Conservation (phyloP, 2,797 vertebrate species). For the Stomatorhinus walkeri region DNA sequence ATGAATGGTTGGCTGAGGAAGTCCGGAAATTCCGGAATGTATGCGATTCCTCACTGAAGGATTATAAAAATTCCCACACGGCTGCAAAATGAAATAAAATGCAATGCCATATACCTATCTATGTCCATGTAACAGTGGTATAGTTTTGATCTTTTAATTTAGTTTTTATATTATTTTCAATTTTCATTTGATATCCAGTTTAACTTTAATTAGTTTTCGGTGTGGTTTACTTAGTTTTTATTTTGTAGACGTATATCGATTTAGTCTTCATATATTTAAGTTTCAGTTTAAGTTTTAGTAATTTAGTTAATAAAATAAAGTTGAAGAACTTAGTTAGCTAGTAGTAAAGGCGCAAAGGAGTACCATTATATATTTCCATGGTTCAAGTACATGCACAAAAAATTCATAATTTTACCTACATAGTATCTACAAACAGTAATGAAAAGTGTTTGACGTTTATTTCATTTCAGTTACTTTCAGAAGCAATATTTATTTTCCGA, state of each 20-base stretch:
- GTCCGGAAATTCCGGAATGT: neutral
- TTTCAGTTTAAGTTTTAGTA: neutral
- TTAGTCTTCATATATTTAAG: neutral
- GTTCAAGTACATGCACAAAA: neutral
- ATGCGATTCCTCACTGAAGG: neutral
- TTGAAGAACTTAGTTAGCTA: neutral
- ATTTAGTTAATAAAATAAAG: neutral
- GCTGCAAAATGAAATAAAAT: neutral
- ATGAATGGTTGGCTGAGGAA: neutral
- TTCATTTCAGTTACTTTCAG: neutral
- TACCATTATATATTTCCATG: neutral
- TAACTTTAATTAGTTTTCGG: neutral
- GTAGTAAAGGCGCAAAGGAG: neutral
- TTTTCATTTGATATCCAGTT: neutral
- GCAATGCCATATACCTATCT: neutral
- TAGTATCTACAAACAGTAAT: neutral
- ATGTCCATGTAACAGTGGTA: neutral
- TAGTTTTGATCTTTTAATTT: neutral
- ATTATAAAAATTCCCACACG: neutral
- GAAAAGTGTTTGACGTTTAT: neutral
- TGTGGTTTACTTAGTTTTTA: neutral
- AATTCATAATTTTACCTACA: neutral
- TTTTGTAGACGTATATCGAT: neutral
- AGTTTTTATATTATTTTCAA: neutral
- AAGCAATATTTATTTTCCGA: neutral